Percentiles rank a stretch among this genome's conserved stretches.
phyloP scores from a whole-genome alignment of 2,888 invertebrate genomes.

The Linyphia triangularis region DNA sequence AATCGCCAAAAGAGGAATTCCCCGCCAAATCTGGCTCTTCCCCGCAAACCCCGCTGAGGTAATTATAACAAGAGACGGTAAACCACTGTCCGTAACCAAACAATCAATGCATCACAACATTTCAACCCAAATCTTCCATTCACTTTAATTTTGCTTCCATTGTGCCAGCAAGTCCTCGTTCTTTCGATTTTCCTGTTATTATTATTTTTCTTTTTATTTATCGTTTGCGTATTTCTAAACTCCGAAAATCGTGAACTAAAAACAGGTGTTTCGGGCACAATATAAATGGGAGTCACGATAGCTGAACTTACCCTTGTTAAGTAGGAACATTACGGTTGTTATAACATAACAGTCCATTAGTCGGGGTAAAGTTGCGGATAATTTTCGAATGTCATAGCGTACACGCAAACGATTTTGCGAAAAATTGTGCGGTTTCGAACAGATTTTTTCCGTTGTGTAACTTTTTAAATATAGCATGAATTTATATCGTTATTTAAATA shows the following conservation, averaged over 20 bases:
- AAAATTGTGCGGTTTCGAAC: background rate
- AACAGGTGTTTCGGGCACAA: constrained; percentile 60
- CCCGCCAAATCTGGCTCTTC: background rate
- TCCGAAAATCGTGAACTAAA: constrained; percentile 46
- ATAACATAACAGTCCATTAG: constrained; percentile 44
- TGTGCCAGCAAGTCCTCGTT: background rate
- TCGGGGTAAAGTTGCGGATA: constrained; percentile 36
- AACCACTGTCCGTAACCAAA: constrained; percentile 62
- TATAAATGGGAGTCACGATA: constrained; percentile 54
- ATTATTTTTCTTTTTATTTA: constrained; percentile 8
- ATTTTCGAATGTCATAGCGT: background rate
- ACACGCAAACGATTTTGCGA: background rate
- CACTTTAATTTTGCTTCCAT: background rate
- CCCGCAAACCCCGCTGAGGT: constrained; percentile 3
- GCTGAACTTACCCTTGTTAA: constrained; percentile 52
- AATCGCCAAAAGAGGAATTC: background rate
- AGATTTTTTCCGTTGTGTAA: background rate
- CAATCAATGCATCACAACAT: constrained; percentile 71
- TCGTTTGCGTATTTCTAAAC: background rate
- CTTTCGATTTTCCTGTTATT: background rate
- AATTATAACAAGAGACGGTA: constrained; percentile 46
- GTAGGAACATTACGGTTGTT: constrained; percentile 35
- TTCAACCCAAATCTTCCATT: constrained; percentile 57
- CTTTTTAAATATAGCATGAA: background rate
- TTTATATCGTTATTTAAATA: background rate